Evolutionary conservation across 2,888 invertebrate species (phyloP).

Genomic region (Trichopria drosophilae): DNA sequence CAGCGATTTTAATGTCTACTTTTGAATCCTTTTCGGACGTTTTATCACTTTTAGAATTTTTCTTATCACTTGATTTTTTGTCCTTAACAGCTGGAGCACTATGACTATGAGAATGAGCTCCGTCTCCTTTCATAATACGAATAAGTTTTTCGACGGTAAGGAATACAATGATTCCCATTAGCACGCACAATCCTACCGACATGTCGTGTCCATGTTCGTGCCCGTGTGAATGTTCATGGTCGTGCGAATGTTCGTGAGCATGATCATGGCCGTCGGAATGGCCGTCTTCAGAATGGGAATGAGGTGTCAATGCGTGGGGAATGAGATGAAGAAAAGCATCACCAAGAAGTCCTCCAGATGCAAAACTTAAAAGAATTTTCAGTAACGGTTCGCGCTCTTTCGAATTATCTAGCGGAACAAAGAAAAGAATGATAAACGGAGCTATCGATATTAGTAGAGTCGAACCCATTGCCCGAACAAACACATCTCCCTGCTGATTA

Average conservation of each 20-base stretch:
- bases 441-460: constrained; percentile 93
- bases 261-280: constrained; percentile 42
- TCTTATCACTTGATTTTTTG: constrained; percentile 26
- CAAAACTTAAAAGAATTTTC: constrained; percentile 89
- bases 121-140: constrained; percentile 82
- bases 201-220: constrained; percentile 74
- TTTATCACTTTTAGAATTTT: constrained; percentile 17
- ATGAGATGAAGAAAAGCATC: constrained; percentile 99
- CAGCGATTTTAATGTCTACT: constrained; percentile 76
- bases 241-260: constrained; percentile 63
- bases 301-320: constrained; percentile 84
- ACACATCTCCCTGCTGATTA: constrained; percentile 43
- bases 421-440: constrained; percentile 89
- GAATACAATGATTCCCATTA: constrained; percentile 91
- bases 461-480: constrained; percentile 78
- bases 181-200: constrained; percentile 91
- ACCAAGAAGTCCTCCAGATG: constrained; percentile 92
- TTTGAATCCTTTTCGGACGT: constrained; percentile 51
- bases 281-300: too few species aligned
- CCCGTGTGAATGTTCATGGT: constrained; percentile 62
- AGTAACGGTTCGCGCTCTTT: constrained; percentile 82
- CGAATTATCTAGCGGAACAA: constrained; percentile 88
- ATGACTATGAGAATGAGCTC: constrained; percentile 64
- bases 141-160: constrained; percentile 92
- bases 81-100: constrained; percentile 18